Conservation (phyloP, 2,888 invertebrate species). For the Agrotis clavis region DNA sequence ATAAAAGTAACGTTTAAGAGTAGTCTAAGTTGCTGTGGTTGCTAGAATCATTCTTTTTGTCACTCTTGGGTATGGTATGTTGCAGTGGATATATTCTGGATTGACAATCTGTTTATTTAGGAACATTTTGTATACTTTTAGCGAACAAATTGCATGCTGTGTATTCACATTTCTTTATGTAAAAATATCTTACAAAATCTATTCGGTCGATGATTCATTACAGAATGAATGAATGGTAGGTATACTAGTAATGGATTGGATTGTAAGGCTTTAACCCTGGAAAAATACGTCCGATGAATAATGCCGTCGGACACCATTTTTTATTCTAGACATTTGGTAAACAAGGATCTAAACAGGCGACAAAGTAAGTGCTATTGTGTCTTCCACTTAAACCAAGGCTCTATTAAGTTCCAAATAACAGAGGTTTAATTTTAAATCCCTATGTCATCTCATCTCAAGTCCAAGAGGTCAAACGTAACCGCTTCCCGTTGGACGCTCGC, state of each 20-base stretch:
- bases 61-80: slow-evolving; percentile 25
- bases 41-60: slow-evolving; percentile 27
- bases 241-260: background rate
- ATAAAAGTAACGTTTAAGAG: slow-evolving; percentile 50
- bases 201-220: background rate
- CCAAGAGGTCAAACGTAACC: slow-evolving; percentile 41
- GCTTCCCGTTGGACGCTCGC: slow-evolving; percentile 38
- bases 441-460: slow-evolving; percentile 39
- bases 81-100: background rate
- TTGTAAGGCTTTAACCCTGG: background rate
- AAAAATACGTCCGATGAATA: background rate
- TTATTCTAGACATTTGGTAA: background rate
- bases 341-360: background rate
- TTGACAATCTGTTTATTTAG: slow-evolving; percentile 17
- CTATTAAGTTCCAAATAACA: background rate
- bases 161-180: background rate
- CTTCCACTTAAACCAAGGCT: background rate
- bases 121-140: slow-evolving; percentile 1
- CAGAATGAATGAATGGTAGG: background rate
- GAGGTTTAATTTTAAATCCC: slow-evolving; percentile 30
- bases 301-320: background rate
- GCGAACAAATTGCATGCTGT: background rate
- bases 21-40: slow-evolving; percentile 21
- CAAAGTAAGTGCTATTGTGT: background rate
- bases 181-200: background rate